Percentiles rank a stretch among this genome's conserved stretches.
Conservation (phyloP, 2,888 invertebrate species). For the Sepioteuthis lessoniana region DNA sequence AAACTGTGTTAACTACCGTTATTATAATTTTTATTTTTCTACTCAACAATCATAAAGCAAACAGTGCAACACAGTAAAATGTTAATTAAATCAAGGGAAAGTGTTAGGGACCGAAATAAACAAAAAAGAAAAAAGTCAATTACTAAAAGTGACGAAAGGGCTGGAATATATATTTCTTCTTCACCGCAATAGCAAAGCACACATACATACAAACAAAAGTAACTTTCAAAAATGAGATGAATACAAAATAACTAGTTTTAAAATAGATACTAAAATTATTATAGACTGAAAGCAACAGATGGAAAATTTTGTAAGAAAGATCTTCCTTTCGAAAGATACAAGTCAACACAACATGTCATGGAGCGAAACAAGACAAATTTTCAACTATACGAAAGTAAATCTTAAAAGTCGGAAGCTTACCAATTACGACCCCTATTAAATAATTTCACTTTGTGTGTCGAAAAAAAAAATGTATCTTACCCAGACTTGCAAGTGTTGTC, state of each 20-base stretch:
- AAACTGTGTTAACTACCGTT: neutral
- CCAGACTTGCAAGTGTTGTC: slow-evolving; percentile 71
- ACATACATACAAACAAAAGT: neutral
- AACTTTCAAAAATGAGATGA: neutral
- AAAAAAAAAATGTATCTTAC: slow-evolving; percentile 55
- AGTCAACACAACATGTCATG: neutral
- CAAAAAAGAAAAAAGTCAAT: neutral
- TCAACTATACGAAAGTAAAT: neutral
- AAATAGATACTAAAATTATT: neutral
- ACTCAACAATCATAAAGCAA: neutral
- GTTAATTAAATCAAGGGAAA: neutral
- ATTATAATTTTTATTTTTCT: neutral
- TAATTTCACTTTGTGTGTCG: neutral
- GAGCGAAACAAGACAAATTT: neutral
- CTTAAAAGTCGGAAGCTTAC: neutral
- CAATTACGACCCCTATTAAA: neutral
- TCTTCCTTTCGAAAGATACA: neutral
- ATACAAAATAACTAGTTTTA: neutral
- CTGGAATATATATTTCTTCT: neutral
- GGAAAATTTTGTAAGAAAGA: neutral
- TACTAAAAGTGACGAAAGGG: neutral
- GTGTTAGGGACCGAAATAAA: neutral
- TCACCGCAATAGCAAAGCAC: neutral
- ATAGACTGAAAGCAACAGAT: neutral
- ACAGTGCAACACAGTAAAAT: neutral